Evolutionary conservation across 2,113 vertebrate species (phyloP), one percentile per base, ranked within the genome.

Genomic region (Otus sunia): DNA sequence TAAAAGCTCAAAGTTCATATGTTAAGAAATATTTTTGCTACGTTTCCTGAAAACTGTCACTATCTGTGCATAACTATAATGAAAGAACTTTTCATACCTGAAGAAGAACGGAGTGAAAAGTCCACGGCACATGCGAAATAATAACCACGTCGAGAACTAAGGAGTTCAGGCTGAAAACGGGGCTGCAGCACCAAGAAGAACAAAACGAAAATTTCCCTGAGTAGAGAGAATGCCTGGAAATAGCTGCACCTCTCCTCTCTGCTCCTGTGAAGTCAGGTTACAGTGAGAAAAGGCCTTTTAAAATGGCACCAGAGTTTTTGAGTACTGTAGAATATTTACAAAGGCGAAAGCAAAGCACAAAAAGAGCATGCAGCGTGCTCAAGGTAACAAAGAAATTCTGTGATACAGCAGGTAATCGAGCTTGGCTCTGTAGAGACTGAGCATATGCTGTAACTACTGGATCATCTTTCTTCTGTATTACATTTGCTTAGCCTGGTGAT

Each of bases 351-450:
- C 10, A 89, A 94, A 92, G 91, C 66, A 91, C 43, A 79, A 78
- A 87, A 68, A 78, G 62, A 94, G 4, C 50, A 41, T 2, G 21
- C 56, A 20, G 52, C 1, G 4, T 56, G 80, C 41, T 85, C 25
- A 45, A 86, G 71, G 83, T 94, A 96, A 95, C 91, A 92, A 97
- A 96, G 96, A 92, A 96, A 90, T 95, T 83, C 82, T 94, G 89
- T 64, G 91, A 91, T 96, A 50, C 86, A 85, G 91, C 95, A 97
- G 92, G 95, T 94, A 97, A 96, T 84, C 1, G 77, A 95, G 92
- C 86, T 83, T 29, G 69, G 80, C 72, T 94, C 69, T 81, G 88
- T 56, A 64, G 49, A 92, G 91, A 84, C 69, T 12, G 15, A 95
- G 86, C 94, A 95, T 91, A 93, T 96, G 94, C 80, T 92, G 43